These are phyloP conservation scores for Zeugodacus cucurbitae DNA, from an alignment of 1,140 invertebrate species.

Conservation along the genomic window DNA sequence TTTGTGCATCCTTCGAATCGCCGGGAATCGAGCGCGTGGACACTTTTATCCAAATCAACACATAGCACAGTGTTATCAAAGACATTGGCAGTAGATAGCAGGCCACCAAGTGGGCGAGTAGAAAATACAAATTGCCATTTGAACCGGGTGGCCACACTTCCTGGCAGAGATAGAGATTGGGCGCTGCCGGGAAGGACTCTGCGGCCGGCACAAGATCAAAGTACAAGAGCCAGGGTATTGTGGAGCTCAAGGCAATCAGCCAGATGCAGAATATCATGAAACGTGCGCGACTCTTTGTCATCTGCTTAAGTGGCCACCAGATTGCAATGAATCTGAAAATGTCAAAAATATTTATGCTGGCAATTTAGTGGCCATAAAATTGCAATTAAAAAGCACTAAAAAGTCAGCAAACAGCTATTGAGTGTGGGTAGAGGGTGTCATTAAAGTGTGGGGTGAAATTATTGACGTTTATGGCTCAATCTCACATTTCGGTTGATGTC, in stretches of 20 bases:
- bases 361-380: not conserved
- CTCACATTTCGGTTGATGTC: not conserved
- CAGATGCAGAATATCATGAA: constrained; percentile 92
- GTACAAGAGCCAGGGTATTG: constrained; percentile 90
- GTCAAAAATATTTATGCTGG: not conserved
- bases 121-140: constrained; percentile 85
- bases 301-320: constrained; percentile 93
- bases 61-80: constrained; percentile 91
- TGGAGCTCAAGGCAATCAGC: constrained; percentile 84
- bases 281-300: constrained; percentile 85
- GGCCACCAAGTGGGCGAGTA: constrained; percentile 87
- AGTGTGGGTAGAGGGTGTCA: not conserved
- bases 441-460: not conserved
- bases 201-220: constrained; percentile 80
- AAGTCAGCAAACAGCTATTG: not conserved
- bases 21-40: constrained; percentile 86
- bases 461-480: not conserved
- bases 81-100: constrained; percentile 95
- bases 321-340: constrained; percentile 92
- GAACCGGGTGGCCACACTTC: constrained; percentile 87
- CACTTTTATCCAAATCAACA: constrained; percentile 92
- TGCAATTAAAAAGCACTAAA: not conserved
- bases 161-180: constrained; percentile 78
- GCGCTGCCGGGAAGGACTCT: constrained; percentile 75
- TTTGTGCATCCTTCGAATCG: constrained; percentile 89